Evolutionary conservation across 2,888 invertebrate genomes (phyloP).

Genomic region (Leptinotarsa juncta): DNA sequence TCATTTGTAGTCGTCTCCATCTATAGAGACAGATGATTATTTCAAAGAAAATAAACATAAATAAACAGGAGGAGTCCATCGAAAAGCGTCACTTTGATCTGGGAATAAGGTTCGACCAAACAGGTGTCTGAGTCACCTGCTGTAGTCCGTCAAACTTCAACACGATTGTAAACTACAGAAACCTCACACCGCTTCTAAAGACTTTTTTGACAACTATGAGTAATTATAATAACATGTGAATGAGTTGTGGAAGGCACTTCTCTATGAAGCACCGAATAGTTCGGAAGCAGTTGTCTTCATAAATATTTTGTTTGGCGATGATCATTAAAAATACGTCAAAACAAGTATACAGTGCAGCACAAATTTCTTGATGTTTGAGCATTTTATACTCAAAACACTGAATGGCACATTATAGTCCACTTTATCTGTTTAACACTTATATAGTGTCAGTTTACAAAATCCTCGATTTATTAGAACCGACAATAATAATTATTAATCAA

Average conservation of each 20-base stretch:
- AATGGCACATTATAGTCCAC: too few relatives aligned
- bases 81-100: conserved; percentile 26
- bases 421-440: too few relatives aligned
- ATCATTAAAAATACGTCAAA: background rate
- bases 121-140: conserved; percentile 37
- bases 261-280: background rate
- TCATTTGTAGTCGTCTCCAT: background rate
- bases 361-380: background rate
- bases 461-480: too few relatives aligned
- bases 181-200: conserved; percentile 37
- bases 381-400: too few relatives aligned
- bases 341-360: background rate
- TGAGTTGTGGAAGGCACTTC: conserved; percentile 8
- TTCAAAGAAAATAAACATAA: conserved; percentile 12
- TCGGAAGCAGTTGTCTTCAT: conserved; percentile 1
- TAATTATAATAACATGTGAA: conserved; percentile 31
- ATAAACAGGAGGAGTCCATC: background rate
- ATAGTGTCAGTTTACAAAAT: too few relatives aligned
- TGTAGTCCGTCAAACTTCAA: conserved; percentile 26
- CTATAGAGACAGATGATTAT: background rate
- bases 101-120: conserved; percentile 2
- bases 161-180: conserved; percentile 25
- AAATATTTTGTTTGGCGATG: background rate
- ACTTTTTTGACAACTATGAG: conserved; percentile 33
- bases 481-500: too few relatives aligned